phyloP scores from a whole-genome alignment of 2,888 invertebrate species.

The Tiphia femorata region DNA sequence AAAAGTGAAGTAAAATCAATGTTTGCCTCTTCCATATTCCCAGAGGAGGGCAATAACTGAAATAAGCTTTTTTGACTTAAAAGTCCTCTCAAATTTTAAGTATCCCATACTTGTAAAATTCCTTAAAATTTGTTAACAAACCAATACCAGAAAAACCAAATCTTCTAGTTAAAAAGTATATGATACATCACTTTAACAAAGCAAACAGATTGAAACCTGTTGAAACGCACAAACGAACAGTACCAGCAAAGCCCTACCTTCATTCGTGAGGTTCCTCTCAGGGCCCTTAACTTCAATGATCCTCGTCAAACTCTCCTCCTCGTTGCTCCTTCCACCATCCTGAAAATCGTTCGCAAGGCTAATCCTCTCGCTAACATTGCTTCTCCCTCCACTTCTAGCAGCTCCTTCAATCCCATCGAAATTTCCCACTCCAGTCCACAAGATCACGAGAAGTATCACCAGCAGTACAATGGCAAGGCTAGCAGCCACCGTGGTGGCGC shows the following conservation, averaged over 20 bases:
- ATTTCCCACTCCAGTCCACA: slow-evolving; percentile 45
- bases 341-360: not conserved
- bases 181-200: too few species aligned
- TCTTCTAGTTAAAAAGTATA: too few species aligned
- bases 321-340: not conserved
- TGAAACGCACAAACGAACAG: not conserved
- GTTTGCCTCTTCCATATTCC: too few species aligned
- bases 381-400: too few species aligned
- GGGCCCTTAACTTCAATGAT: not conserved
- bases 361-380: not conserved
- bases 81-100: too few species aligned
- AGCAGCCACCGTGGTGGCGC: slow-evolving; percentile 44
- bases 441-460: slow-evolving; percentile 45
- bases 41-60: too few species aligned
- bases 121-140: too few species aligned
- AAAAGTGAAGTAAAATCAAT: too few species aligned
- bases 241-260: slow-evolving; percentile 30
- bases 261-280: slow-evolving; percentile 26
- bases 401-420: slow-evolving; percentile 4
- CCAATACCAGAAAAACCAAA: too few species aligned
- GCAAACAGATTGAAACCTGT: too few species aligned
- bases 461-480: slow-evolving; percentile 46
- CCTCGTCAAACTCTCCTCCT: not conserved
- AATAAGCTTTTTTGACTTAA: too few species aligned
- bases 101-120: too few species aligned